Conservation (phyloP, 2,888 invertebrate genomes). For the Papilio elwesi region DNA sequence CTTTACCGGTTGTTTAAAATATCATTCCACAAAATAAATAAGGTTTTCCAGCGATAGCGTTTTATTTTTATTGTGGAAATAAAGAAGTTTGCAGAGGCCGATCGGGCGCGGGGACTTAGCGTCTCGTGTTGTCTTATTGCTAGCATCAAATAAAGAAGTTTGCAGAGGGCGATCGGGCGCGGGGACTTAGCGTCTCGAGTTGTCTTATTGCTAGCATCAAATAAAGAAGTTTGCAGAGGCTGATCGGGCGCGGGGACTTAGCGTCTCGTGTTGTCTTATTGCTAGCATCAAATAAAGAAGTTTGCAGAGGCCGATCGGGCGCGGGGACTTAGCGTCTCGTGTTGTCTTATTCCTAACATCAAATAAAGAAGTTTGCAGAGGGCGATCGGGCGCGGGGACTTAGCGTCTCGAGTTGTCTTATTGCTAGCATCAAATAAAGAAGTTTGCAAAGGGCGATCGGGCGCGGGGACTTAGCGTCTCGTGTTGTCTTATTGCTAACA, state of each 20-base stretch:
- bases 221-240: slow-evolving; percentile 14
- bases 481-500: slow-evolving; percentile 13
- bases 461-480: slow-evolving; percentile 3
- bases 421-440: slow-evolving; percentile 7
- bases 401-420: slow-evolving; percentile 14
- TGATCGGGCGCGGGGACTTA: slow-evolving; percentile 1
- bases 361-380: slow-evolving; percentile 13
- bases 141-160: slow-evolving; percentile 18
- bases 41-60: slow-evolving; percentile 14
- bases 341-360: slow-evolving; percentile 13
- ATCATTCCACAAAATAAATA: slow-evolving; percentile 15
- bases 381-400: slow-evolving; percentile 2
- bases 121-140: slow-evolving; percentile 13
- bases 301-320: slow-evolving; percentile 7
- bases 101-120: slow-evolving; percentile 2
- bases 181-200: slow-evolving; percentile 13
- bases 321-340: slow-evolving; percentile 3
- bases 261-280: slow-evolving; percentile 14
- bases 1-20: slow-evolving; percentile 1
- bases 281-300: slow-evolving; percentile 13
- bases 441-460: slow-evolving; percentile 6
- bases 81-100: slow-evolving; percentile 12
- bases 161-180: not conserved
- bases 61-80: slow-evolving; percentile 17
- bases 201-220: slow-evolving; percentile 10